A percentile compares a stretch with the other conserved stretches of the same genome.
phyloP scores from a whole-genome alignment of 2,888 invertebrate genomes.

The Trilocha varians region DNA sequence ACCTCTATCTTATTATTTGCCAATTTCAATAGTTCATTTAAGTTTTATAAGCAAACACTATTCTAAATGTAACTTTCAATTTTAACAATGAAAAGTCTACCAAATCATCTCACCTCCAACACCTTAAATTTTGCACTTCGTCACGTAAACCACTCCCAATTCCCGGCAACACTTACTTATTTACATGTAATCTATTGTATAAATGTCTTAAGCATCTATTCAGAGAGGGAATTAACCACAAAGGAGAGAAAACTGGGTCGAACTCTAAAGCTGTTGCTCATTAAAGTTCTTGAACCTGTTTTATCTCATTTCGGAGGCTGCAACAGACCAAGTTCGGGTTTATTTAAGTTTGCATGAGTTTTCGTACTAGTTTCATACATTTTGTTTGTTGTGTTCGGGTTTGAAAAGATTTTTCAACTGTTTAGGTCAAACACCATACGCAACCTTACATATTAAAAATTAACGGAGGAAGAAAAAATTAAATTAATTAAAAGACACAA shows the following conservation, averaged over 20 bases:
- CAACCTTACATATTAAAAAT: no score
- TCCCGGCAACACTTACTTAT: constrained; percentile 30
- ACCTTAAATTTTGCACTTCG: no score
- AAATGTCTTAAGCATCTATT: constrained; percentile 6
- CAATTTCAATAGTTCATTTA: no score
- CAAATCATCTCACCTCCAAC: no score
- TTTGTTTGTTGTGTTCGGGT: constrained; percentile 20
- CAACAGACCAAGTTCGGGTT: constrained; percentile 31
- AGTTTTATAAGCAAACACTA: no score
- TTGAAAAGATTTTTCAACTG: neutral
- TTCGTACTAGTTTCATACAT: constrained; percentile 18
- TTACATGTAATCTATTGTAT: constrained; percentile 27
- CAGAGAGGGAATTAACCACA: constrained; percentile 29
- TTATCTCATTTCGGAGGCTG: constrained; percentile 48
- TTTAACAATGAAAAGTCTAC: no score
- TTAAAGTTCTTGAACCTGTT: constrained; percentile 55
- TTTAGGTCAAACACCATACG: no score
- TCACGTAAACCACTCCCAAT: neutral
- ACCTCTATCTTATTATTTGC: no score
- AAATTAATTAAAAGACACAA: no score
- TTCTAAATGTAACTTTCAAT: no score
- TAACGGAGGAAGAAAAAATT: no score
- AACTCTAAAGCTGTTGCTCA: constrained; percentile 48
- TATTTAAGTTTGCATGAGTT: constrained; percentile 40
- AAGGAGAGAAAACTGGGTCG: constrained; percentile 10